A percentile compares a stretch with the other conserved stretches of the same genome.
Evolutionary conservation across 2,888 invertebrate genomes (phyloP).

Genomic region (Caradrina clavipalpis): DNA sequence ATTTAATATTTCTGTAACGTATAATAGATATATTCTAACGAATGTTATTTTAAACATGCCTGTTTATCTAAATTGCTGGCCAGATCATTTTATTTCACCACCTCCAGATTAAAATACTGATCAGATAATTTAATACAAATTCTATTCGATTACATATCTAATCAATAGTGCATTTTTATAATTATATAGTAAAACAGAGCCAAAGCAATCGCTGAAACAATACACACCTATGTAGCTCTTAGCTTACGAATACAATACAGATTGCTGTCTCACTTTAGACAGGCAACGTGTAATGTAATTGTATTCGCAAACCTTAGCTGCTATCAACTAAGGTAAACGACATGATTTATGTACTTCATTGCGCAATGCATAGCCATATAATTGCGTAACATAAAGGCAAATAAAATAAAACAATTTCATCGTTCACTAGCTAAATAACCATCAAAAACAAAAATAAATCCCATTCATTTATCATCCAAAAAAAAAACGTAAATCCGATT

Average conservation of each 20-base stretch:
- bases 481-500: constrained; percentile 64
- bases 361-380: not conserved
- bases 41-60: no score
- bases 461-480: constrained; percentile 48
- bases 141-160: no score
- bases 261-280: constrained; percentile 9
- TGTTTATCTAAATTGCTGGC: no score
- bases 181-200: no score
- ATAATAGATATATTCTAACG: no score
- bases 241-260: constrained; percentile 6
- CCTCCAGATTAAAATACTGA: no score
- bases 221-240: not conserved
- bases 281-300: not conserved
- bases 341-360: not conserved
- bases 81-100: no score
- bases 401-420: constrained; percentile 9
- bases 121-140: no score
- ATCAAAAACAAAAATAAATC: constrained; percentile 32
- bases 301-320: not conserved
- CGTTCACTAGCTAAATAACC: constrained; percentile 4
- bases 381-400: not conserved
- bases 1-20: not conserved
- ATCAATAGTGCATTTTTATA: no score
- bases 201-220: not conserved
- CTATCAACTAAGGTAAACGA: not conserved